phyloP scores from a whole-genome alignment of 1,140 invertebrate species.

The Polypedilum vanderplanki region DNA sequence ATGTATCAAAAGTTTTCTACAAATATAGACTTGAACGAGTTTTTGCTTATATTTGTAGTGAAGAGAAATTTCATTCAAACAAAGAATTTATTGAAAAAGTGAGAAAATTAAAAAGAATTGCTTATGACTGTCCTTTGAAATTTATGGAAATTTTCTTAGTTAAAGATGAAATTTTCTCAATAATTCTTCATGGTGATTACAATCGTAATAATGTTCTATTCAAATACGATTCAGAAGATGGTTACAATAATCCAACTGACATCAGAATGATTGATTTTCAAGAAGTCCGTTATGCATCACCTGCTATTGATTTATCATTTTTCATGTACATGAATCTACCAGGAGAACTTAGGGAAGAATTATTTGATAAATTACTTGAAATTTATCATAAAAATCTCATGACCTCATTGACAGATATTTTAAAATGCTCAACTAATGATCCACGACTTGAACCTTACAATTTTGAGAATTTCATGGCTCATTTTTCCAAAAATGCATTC shows the following conservation, averaged over 20 bases:
- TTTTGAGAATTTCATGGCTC: not conserved
- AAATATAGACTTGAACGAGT: constrained; percentile 38
- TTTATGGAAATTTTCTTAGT: constrained; percentile 37
- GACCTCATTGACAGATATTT: not conserved
- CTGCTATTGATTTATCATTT: constrained; percentile 39
- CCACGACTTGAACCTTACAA: not conserved
- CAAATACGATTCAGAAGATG: constrained; percentile 33
- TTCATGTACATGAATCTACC: constrained; percentile 40
- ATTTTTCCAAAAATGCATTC: constrained; percentile 3
- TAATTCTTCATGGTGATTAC: constrained; percentile 41
- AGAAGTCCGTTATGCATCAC: constrained; percentile 39
- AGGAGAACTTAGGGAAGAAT: constrained; percentile 30
- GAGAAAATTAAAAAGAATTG: constrained; percentile 33
- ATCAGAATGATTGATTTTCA: constrained; percentile 42
- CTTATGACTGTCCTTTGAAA: constrained; percentile 34
- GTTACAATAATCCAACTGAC: constrained; percentile 29
- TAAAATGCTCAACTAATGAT: not conserved
- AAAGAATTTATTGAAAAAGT: constrained; percentile 31
- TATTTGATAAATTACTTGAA: constrained; percentile 32
- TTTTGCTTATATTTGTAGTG: constrained; percentile 37
- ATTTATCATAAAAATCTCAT: constrained; percentile 32
- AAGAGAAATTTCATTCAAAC: constrained; percentile 16
- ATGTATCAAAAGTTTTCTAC: constrained; percentile 35
- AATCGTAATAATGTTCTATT: constrained; percentile 43
- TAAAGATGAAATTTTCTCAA: constrained; percentile 36